Conservation (phyloP, 2,113 vertebrate species). For the Ciconia stormi region DNA sequence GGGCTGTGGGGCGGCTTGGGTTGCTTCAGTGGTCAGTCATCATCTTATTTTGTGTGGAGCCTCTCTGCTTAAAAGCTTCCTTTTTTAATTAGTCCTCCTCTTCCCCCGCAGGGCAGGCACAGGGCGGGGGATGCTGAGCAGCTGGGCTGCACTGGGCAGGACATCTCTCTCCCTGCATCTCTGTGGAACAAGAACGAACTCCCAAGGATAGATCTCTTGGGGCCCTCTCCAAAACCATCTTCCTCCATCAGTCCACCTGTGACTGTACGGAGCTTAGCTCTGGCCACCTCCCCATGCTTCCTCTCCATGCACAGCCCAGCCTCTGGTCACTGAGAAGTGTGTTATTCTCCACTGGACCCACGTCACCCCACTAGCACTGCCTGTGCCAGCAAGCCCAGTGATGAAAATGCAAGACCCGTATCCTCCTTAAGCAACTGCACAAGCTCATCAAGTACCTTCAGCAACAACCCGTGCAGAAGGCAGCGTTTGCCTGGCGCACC, state of each 20-base stretch:
- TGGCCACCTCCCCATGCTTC: background rate
- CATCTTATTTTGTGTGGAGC: background rate
- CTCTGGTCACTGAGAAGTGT: background rate
- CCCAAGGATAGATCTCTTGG: background rate
- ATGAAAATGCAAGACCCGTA: background rate
- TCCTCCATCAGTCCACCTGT: background rate
- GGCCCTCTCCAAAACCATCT: background rate
- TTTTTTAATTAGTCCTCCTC: background rate
- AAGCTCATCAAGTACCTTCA: background rate
- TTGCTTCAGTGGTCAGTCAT: background rate
- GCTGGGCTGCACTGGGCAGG: background rate
- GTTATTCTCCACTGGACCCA: too few relatives aligned
- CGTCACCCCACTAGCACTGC: background rate
- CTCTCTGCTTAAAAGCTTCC: background rate
- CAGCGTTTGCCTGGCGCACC: background rate
- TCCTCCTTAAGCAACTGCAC: background rate
- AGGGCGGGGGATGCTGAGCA: background rate
- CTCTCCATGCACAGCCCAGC: background rate
- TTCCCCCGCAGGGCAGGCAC: fast-evolving
- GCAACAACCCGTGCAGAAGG: background rate
- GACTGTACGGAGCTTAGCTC: background rate
- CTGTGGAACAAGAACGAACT: background rate
- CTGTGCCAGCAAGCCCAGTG: background rate
- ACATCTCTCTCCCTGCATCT: background rate
- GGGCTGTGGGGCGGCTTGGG: background rate